Base-by-base conservation (phyloP, 2,888 invertebrate genomes). In the Galerucella calmariensis region DNA sequence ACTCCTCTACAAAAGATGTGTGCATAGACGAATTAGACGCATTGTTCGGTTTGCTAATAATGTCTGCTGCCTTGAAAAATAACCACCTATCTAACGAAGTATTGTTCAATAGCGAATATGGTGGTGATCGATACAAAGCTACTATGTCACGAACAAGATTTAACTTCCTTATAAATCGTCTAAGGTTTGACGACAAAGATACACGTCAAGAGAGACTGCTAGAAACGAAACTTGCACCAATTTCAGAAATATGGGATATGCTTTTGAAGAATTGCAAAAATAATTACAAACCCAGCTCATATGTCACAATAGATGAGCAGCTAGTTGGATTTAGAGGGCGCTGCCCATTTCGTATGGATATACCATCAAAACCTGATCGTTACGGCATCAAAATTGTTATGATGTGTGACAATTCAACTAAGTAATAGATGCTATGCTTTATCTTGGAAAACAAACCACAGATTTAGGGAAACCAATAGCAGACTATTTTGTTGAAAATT, bases 401-500 rank as follows among this genome's bases (percentile, higher is more conserved):
- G 59, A 59, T 59, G 59, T 59, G 59, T 24, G 69, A 41, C 44
- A 69, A 69, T 16, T 16, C 51, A 51, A 53, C 27, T 27, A 27
- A 27, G 27, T 27, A 27, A 58, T 58, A 16, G 58, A 58, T 58
- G 58, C 58, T 16, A 58, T 58, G n/a, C 58, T 27, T 58, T 58
- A 58, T 58, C 58, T 58, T 58, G 58, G 16, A n/a, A 58, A 58
- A 16, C 58, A 58, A 58, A 58, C 14, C 2, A 58, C n/a, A 58
- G 58, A 58, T 58, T 58, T 58, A 8, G 58, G 16, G 16, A 58
- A 58, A 58, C 58, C 58, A 58, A n/a, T 58, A 16, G 58, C 27
- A 27, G 27, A 27, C 27, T 27, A 27, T 27, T 27, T 27, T 27
- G 27, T 27, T 27, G 27, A 27, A 27, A 27, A 27, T 27, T 27